phyloP scores from a whole-genome alignment of 2,797 vertebrate genomes.

The Eremophila alpestris region DNA sequence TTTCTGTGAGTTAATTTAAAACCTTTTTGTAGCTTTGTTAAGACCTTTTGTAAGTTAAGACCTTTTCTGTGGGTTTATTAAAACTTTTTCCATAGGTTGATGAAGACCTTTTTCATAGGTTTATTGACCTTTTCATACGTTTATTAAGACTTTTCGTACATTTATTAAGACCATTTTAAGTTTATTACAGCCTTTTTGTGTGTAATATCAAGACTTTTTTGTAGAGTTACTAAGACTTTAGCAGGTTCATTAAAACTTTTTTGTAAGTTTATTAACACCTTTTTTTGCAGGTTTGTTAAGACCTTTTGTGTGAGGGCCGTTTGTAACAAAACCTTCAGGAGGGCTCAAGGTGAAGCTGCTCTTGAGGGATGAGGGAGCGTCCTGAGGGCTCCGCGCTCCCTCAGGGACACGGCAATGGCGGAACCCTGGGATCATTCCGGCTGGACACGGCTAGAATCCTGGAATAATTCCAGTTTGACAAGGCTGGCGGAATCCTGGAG shows the following conservation, averaged over 20 bases:
- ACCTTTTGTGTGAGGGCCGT: rapidly evolving
- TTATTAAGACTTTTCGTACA: not conserved
- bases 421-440: rapidly evolving
- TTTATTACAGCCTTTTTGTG: not conserved
- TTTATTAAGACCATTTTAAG: not conserved
- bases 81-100: not conserved
- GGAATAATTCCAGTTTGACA: not conserved
- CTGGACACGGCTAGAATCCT: no score
- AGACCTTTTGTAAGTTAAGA: not conserved
- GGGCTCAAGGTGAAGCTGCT: not conserved
- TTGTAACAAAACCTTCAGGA: not conserved
- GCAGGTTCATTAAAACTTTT: not conserved
- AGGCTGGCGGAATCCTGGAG: no score
- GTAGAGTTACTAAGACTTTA: not conserved
- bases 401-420: not conserved
- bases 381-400: not conserved
- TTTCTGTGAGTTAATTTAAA: not conserved
- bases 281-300: not conserved
- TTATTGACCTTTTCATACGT: not conserved
- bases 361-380: not conserved
- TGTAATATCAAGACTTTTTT: not conserved
- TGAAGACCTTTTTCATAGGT: not conserved
- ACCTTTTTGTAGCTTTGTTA: not conserved
- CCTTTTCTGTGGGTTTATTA: not conserved
- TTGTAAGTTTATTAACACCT: not conserved